Conservation (phyloP, 2,888 invertebrate genomes). For the Petrophora chlorosata region DNA sequence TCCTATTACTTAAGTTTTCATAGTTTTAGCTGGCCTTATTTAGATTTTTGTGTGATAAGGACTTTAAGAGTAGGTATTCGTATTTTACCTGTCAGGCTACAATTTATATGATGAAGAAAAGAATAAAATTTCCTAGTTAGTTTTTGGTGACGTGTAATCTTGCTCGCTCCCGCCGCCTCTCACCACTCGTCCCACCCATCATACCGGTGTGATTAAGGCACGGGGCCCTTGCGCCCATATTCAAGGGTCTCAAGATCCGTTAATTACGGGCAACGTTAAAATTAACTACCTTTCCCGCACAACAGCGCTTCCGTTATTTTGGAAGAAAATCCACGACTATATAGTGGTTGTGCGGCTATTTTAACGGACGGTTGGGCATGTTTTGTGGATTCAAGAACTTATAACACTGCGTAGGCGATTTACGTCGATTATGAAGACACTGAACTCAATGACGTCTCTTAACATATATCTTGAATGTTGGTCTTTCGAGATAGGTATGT, state of each 20-base stretch:
- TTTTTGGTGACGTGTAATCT: neutral
- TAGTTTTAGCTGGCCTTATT: too few relatives aligned
- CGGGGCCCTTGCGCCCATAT: conserved; percentile 62
- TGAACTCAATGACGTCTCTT: too few relatives aligned
- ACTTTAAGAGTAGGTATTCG: too few relatives aligned
- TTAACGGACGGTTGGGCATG: conserved; percentile 10
- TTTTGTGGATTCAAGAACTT: too few relatives aligned
- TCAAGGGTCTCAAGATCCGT: conserved; percentile 76
- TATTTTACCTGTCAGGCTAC: too few relatives aligned
- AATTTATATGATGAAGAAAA: too few relatives aligned
- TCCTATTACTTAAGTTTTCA: too few relatives aligned
- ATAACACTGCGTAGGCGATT: too few relatives aligned
- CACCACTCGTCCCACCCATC: conserved; percentile 28
- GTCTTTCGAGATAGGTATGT: too few relatives aligned
- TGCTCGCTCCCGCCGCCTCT: conserved; percentile 31
- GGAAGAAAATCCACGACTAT: conserved; percentile 7
- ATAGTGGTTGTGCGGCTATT: conserved; percentile 4
- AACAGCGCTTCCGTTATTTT: conserved; percentile 51
- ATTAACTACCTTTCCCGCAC: conserved; percentile 70
- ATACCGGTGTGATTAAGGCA: conserved; percentile 58
- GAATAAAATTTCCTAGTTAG: neutral
- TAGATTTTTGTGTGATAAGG: too few relatives aligned
- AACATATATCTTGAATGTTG: too few relatives aligned
- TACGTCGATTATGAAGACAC: too few relatives aligned
- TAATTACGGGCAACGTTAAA: conserved; percentile 78